A percentile compares a stretch with the other conserved stretches of the same genome.
Conservation (phyloP, 2,888 invertebrate species). For the Nomada fabriciana region DNA sequence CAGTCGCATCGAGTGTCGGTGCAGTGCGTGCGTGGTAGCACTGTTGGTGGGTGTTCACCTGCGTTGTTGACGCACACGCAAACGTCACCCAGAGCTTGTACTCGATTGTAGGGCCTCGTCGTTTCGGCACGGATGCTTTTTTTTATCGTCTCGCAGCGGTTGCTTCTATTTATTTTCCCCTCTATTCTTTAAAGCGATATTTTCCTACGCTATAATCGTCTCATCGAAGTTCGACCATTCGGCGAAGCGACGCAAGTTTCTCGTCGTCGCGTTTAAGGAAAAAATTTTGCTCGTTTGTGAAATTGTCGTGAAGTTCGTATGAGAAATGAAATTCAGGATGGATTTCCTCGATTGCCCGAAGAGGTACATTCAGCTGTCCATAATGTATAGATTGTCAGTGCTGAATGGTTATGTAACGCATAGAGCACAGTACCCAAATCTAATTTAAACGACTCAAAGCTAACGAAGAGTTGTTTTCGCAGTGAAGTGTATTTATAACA, state of each 20-base stretch:
- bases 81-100: slow-evolving; percentile 13
- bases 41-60: slow-evolving; percentile 36
- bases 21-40: background rate
- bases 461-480: slow-evolving; percentile 69
- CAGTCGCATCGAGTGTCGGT: slow-evolving; percentile 17
- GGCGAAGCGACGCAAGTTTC: slow-evolving; percentile 59
- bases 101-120: slow-evolving; percentile 22
- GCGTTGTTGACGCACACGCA: slow-evolving; percentile 38
- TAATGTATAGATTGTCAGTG: slow-evolving; percentile 46
- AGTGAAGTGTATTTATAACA: slow-evolving; percentile 67
- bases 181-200: slow-evolving; percentile 16
- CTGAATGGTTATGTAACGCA: slow-evolving; percentile 60
- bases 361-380: background rate
- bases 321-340: background rate
- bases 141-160: slow-evolving; percentile 46
- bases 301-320: no score
- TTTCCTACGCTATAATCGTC: slow-evolving; percentile 60
- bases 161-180: slow-evolving; percentile 40
- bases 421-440: slow-evolving; percentile 49
- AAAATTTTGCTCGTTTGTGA: background rate
- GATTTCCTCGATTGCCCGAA: background rate
- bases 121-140: slow-evolving; percentile 54
- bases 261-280: slow-evolving; percentile 52
- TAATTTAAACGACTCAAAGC: slow-evolving; percentile 69
- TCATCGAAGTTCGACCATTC: slow-evolving; percentile 66